Evolutionary conservation across 1,140 invertebrate species (phyloP), one percentile per base, ranked within the genome.

Genomic region (Aphelenchoides fujianensis): DNA sequence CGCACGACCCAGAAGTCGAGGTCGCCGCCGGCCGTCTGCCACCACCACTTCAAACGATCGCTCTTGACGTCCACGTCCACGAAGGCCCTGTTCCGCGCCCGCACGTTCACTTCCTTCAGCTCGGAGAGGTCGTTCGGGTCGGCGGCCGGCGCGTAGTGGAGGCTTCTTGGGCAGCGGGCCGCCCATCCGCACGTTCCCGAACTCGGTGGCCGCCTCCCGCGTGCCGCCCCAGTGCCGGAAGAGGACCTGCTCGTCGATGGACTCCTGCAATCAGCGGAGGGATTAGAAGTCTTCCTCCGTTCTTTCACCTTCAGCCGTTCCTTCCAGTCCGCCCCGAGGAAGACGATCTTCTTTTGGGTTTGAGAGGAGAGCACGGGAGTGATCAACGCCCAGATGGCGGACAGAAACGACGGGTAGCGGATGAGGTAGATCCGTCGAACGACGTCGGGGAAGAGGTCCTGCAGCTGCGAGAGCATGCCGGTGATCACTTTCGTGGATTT

Each of bases 391-490:
- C 72, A 79, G n/a, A 80, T 48, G 9, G 78, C 32, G 59, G 79
- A 59, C 35, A 77, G 30, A 52, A 77, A 79, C 1, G 57, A 69
- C 2, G 78, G 78, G 2, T 72, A 69, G 31, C 71, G 70, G 53
- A 79, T 71, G 16, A 79, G 55, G 37, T 71, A 80, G 1, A 79
- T 57, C 67, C 80, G 79, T 2, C 78, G 57, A 16, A 79, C 48
- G 31, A 80, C 77, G 64, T 79, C 78, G 9, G 78, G 78, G 41
- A 80, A 79, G n/a, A 79, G 28, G 34, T 72, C 77, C 62, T 79
- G 78, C 34, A 80, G 36, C 31, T 79, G 67, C 19, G 70, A 34
- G 35, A 80, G 32, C 75, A 80, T 75, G 27, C 63, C 59, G 9
- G 69, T 74, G 16, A 80, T 79, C 31, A 68, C 52, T 53, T 80